phyloP scores from a whole-genome alignment of 2,113 vertebrate species.

The Conger conger region DNA sequence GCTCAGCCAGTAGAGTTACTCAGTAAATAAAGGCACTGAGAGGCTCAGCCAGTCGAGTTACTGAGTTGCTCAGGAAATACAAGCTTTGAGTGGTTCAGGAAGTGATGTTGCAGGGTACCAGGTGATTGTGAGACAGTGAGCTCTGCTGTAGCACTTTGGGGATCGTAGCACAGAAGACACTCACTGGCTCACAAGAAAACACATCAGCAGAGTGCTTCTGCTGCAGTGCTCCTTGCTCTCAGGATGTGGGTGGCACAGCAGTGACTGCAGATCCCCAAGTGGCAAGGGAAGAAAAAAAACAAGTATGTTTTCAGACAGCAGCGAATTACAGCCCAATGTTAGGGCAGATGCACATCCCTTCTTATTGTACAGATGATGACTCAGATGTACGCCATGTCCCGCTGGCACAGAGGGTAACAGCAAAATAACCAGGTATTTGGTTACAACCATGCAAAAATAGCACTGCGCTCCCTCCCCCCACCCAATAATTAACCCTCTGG shows the following conservation, averaged over 20 bases:
- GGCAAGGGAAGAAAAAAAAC: background rate
- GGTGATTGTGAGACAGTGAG: background rate
- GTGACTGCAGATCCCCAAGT: background rate
- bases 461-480: background rate
- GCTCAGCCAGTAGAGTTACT: no score
- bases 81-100: background rate
- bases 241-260: background rate
- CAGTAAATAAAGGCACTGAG: no score
- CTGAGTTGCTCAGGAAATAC: background rate
- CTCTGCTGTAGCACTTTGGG: background rate
- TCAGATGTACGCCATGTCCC: background rate
- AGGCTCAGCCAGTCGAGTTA: background rate
- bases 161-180: background rate
- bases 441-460: background rate
- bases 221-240: background rate
- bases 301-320: background rate
- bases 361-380: background rate
- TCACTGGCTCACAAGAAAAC: background rate
- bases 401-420: background rate
- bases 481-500: background rate
- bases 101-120: background rate
- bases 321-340: background rate
- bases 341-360: background rate
- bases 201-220: background rate
- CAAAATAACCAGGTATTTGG: background rate